Conservation (phyloP, 2,888 invertebrate genomes). For the Horisme vitalbata region DNA sequence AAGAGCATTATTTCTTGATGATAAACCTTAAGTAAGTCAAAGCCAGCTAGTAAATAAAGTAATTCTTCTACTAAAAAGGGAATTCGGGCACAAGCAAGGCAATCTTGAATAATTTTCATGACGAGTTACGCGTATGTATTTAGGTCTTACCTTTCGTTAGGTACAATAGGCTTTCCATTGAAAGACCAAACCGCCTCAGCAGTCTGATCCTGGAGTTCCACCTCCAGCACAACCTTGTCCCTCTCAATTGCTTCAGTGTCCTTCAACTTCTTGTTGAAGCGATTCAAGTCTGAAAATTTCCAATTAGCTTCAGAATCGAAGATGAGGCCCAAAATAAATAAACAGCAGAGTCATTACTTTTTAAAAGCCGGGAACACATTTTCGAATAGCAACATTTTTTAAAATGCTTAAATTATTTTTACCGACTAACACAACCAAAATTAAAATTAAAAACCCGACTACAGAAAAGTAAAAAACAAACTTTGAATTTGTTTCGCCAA, state of each 20-base stretch:
- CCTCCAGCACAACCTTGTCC: constrained; percentile 94
- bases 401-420: too few relatives aligned
- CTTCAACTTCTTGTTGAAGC: constrained; percentile 98
- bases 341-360: background rate
- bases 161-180: constrained; percentile 94
- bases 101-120: too few relatives aligned
- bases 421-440: too few relatives aligned
- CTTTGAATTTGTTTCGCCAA: too few relatives aligned
- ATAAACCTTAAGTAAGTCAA: too few relatives aligned
- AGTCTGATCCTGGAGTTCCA: constrained; percentile 97
- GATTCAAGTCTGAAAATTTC: constrained; percentile 91
- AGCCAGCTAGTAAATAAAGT: too few relatives aligned
- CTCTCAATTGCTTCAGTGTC: constrained; percentile 96
- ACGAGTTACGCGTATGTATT: background rate
- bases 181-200: constrained; percentile 97
- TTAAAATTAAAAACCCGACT: too few relatives aligned
- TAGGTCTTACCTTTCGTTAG: constrained; percentile 86
- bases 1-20: too few relatives aligned
- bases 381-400: background rate
- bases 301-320: constrained; percentile 20
- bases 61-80: too few relatives aligned
- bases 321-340: background rate
- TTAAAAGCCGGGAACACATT: constrained; percentile 9
- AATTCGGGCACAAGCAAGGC: too few relatives aligned
- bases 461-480: too few relatives aligned